Percentiles rank a stretch among this genome's conserved stretches.
Evolutionary conservation across 2,797 vertebrate species (phyloP).

Genomic region (Lepus townsendii): DNA sequence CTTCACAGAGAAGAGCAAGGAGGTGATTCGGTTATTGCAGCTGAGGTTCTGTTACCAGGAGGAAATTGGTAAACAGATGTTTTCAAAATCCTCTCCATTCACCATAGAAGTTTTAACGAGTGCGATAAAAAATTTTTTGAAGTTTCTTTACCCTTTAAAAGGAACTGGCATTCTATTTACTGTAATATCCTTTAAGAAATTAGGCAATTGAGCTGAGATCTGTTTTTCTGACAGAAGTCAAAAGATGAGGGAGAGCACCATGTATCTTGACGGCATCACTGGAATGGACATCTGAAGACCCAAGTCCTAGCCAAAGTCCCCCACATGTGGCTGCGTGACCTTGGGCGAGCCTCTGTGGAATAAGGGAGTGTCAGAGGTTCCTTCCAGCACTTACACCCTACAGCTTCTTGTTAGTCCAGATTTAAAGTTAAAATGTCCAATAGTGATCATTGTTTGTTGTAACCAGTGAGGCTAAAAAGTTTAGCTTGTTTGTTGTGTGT

Average conservation of each 20-base stretch:
- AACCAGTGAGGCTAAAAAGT: neutral
- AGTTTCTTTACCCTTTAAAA: constrained; percentile 80
- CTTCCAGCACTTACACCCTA: neutral
- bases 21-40: constrained; percentile 92
- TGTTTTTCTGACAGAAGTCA: neutral
- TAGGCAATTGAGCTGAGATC: constrained; percentile 38
- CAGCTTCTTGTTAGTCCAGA: neutral
- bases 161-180: constrained; percentile 68
- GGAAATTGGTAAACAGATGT: constrained; percentile 88
- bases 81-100: constrained; percentile 87
- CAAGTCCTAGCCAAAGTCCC: neutral
- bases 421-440: neutral
- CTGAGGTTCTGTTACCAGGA: constrained; percentile 89
- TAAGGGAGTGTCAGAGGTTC: neutral
- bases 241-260: constrained; percentile 14
- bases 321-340: neutral
- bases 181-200: constrained; percentile 62
- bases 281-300: neutral
- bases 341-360: neutral
- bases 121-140: constrained; percentile 87
- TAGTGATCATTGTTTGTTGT: neutral
- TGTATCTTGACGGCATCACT: neutral
- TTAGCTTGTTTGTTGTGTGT: neutral
- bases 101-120: constrained; percentile 83
- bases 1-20: constrained; percentile 92